Base-by-base conservation (phyloP, 2,113 vertebrate species). In the Tachuris rubrigastra region DNA sequence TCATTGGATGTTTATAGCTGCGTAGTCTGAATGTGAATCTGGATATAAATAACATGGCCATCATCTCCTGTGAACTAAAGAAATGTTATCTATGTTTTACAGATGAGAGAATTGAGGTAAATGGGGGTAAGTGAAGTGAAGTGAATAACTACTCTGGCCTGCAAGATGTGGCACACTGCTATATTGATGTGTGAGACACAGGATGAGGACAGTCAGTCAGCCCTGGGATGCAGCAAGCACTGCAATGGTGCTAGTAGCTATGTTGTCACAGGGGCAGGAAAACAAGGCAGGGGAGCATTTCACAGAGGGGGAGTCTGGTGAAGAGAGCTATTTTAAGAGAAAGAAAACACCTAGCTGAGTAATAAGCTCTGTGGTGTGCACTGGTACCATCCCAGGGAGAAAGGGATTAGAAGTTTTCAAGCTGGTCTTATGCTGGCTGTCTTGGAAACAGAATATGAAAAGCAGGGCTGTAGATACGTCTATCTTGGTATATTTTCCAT, bases 21-120 rank as follows among this genome's bases (percentile, higher is more conserved):
- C 21, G 2, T 87, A 77, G 78, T 69, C 75, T 88, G 74, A 87
- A 83, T 25, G 39, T 74, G 82, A 90, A 72, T 56, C 79, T 88
- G 82, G 59, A 25, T 91, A 75, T 72, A 94, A 95, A 95, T 96
- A 95, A 96, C 41, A 80, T 1, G 16, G 86, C 85, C 53, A 31
- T 35, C 2, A 1, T 85, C 89, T 87, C 53, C 50, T 20, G 55
- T 0, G 4, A 91, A 79, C 46, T 47, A 23, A 35, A 82, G 75
- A 63, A 95, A 83, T 47, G 85, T 71, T 95, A 90, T 66, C 87
- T 87, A 0, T 21, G 35, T 74, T 94, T 88, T 90, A 93, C 72
- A 90, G 75, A 74, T 55, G 73, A 84, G 33, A 35, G n/a, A 76
- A 79, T 4, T 31, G 71, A 91, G 75, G 74, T 85, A 87, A 93